A percentile compares a stretch with the other conserved stretches of the same genome.
phyloP scores from a whole-genome alignment of 2,113 vertebrate species.

The Bambusicola thoracicus region DNA sequence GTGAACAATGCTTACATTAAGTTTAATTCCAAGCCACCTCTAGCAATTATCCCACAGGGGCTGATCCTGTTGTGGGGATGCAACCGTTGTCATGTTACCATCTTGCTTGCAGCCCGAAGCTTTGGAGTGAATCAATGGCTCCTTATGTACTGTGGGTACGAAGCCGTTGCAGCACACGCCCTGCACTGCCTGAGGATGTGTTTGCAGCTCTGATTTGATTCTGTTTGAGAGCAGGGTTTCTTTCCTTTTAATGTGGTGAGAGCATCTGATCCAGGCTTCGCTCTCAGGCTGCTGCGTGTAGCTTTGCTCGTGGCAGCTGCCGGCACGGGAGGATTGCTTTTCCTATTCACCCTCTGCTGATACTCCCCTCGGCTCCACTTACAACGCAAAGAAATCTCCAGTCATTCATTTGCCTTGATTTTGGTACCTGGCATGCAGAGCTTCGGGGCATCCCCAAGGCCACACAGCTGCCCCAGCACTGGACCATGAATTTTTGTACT shows the following conservation, averaged over 20 bases:
- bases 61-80: neutral
- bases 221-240: neutral
- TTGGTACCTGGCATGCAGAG: rapidly evolving
- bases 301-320: neutral
- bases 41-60: neutral
- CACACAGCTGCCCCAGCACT: rapidly evolving
- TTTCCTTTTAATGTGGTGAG: neutral
- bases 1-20: too few relatives aligned
- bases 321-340: neutral
- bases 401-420: rapidly evolving
- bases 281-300: neutral
- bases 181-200: neutral
- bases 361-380: rapidly evolving
- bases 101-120: neutral
- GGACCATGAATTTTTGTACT: neutral
- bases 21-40: too few relatives aligned
- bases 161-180: rapidly evolving
- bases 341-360: rapidly evolving
- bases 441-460: neutral
- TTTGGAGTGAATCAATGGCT: neutral
- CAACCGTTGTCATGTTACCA: neutral
- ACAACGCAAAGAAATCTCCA: neutral
- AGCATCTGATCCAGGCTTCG: neutral
- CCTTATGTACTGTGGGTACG: rapidly evolving
- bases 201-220: neutral